These are phyloP conservation scores for Camptogramma bilineatum DNA, from an alignment of 2,888 invertebrate species.

Conservation along the genomic window DNA sequence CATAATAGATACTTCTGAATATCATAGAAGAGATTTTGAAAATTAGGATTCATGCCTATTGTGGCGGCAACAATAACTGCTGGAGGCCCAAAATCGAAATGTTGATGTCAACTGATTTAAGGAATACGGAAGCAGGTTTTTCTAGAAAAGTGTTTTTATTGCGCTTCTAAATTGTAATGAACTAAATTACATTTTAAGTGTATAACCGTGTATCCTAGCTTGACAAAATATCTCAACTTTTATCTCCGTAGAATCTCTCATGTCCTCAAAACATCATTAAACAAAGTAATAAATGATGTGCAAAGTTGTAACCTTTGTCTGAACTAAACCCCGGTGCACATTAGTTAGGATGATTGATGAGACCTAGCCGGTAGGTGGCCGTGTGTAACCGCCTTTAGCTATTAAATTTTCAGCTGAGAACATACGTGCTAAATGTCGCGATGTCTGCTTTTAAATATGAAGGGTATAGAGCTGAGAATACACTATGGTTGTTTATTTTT, in stretches of 20 bases:
- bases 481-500: not conserved
- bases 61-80: no score
- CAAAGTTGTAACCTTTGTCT: conserved; percentile 61
- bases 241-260: conserved; percentile 14
- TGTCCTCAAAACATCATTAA: conserved; percentile 47
- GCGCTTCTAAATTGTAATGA: no score
- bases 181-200: no score
- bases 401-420: conserved; percentile 61
- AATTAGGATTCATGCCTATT: no score
- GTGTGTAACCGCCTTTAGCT: conserved; percentile 50
- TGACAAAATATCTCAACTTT: conserved; percentile 23
- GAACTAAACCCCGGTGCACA: conserved; percentile 55
- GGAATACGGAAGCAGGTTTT: no score
- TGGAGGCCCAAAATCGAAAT: no score
- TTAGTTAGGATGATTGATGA: conserved; percentile 62
- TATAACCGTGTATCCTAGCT: not conserved
- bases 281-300: conserved; percentile 58
- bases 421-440: conserved; percentile 67
- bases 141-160: no score
- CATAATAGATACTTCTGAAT: no score
- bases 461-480: conserved; percentile 36
- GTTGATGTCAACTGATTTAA: no score
- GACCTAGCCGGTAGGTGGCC: conserved; percentile 37
- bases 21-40: no score
- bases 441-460: conserved; percentile 48